A percentile compares a stretch with the other conserved stretches of the same genome.
Evolutionary conservation across 2,797 vertebrate genomes (phyloP).

Genomic region (Dermochelys coriacea): DNA sequence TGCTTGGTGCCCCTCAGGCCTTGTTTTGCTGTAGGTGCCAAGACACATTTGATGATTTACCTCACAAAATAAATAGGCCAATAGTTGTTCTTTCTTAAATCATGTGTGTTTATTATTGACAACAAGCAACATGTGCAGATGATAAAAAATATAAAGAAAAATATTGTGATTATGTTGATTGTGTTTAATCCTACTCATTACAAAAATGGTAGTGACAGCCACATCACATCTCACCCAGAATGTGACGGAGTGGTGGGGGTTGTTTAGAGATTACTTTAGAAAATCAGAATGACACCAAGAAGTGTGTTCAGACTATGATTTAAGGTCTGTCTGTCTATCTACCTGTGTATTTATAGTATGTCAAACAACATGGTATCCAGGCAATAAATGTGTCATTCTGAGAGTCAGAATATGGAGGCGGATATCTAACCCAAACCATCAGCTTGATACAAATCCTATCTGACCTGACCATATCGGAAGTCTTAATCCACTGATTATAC

Average conservation of each 20-base stretch:
- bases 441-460: neutral
- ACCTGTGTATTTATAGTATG: neutral
- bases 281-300: neutral
- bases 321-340: fast-evolving
- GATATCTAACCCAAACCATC: neutral
- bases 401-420: neutral
- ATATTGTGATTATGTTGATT: neutral
- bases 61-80: neutral
- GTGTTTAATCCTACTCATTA: neutral
- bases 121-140: neutral
- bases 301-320: neutral
- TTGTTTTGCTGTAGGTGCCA: neutral
- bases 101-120: neutral
- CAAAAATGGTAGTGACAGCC: neutral
- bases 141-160: neutral
- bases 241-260: neutral
- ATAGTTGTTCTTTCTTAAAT: neutral
- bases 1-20: neutral
- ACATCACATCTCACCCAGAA: neutral
- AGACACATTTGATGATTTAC: neutral
- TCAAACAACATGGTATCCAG: fast-evolving
- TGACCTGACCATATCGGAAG: neutral
- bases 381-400: fast-evolving
- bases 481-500: neutral
- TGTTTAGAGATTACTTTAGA: neutral